Base-by-base conservation (phyloP, 2,797 vertebrate species). In the Anguilla anguilla region DNA sequence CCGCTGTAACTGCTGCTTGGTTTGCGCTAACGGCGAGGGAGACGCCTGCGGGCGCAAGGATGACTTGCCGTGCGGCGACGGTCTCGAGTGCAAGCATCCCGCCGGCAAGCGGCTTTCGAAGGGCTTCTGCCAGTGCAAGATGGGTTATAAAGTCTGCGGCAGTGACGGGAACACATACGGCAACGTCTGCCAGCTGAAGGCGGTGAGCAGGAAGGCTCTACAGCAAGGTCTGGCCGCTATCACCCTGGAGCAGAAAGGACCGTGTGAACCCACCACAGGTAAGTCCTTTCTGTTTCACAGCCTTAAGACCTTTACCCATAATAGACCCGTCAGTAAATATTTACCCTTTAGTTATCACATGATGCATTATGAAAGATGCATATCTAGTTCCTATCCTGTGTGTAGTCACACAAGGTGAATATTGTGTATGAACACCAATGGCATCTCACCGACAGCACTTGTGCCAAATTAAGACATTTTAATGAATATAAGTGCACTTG, bases 1-100 rank as follows among this genome's bases (percentile, higher is more conserved):
- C 94, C 95, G 92, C 85, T 99, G 98, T 90, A 95, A 96, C 96
- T 99, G 98, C 96, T 99, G 98, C 94, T 95, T 98, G 90, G 96
- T 98, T 91, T 99, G 98, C 84, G 96, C 97, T 0, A 97, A 96
- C 4, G 92, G 94, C 6, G 97, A 98, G 90, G 97, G 97, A 0
- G 97, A 98, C 86, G 92, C 95, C 9, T 99, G 98, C 91, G 98
- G 98, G 81, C 95, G 97, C 64, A 94, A 95, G 2, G 93, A 94
- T 6, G 96, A 98, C 91, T 92, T 96, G 28, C 96, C 97, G 0
- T 99, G 98, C 92, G 97, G 97, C 22, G 97, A 98, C 19, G 96
- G 97, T 83, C 91, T 99, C 89, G 96, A 97, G 93, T 99, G 98
- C 93, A 94, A 94, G 59, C 94, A 95, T 87, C 94, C 95, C 43